Evolutionary conservation across 2,113 vertebrate genomes (phyloP).

Genomic region (Microtus oregoni): DNA sequence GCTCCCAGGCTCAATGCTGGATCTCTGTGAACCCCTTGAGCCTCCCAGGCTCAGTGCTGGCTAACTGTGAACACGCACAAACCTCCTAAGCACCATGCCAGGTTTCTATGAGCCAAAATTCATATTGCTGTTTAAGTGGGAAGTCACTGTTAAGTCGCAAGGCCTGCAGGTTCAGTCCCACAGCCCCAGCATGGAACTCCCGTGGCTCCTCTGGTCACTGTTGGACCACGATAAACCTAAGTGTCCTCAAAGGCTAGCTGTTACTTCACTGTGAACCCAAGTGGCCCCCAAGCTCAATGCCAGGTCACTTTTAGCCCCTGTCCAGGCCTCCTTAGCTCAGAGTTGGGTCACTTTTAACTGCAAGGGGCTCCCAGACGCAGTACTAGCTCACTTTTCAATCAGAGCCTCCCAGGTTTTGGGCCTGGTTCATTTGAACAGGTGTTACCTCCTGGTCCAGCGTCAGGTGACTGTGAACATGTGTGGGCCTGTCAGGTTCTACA

Average conservation of each 20-base stretch:
- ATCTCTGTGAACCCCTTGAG: too few species aligned
- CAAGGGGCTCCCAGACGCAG: neutral
- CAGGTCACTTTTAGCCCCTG: neutral
- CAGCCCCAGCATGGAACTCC: neutral
- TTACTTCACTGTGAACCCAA: neutral
- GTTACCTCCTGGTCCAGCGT: neutral
- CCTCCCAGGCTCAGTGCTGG: neutral
- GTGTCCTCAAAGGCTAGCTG: neutral
- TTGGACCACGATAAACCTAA: neutral
- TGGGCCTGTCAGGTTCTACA: neutral
- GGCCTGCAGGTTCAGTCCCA: neutral
- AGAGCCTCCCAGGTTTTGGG: neutral
- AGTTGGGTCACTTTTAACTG: neutral
- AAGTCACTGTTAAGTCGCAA: neutral
- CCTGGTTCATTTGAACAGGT: neutral
- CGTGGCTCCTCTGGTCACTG: neutral
- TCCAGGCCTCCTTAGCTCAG: neutral
- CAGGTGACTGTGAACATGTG: neutral
- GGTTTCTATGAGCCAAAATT: neutral
- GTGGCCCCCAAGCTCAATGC: neutral
- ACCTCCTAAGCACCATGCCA: neutral
- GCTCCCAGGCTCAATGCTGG: neutral
- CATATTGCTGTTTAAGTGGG: neutral
- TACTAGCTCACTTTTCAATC: neutral
- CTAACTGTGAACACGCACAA: neutral